Evolutionary conservation across 2,888 invertebrate species (phyloP).

Genomic region (Cylloceria caligata): DNA sequence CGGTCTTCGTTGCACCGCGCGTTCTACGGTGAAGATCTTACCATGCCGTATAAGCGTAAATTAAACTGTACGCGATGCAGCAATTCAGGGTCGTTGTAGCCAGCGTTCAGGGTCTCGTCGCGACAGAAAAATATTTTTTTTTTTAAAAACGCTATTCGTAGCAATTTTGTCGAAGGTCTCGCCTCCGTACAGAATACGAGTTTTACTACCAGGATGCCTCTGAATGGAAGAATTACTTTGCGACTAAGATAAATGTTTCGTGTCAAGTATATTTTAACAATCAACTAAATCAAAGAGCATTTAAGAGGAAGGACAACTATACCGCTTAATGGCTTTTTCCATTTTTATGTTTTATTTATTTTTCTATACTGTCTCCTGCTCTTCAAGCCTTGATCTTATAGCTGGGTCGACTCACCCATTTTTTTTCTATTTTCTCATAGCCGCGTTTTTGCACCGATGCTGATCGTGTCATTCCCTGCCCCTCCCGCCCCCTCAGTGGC

Average conservation of each 20-base stretch:
- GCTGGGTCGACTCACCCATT: too few relatives aligned
- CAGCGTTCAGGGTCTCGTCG: constrained; percentile 18
- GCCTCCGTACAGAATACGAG: background rate
- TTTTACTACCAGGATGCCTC: background rate
- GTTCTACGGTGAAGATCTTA: background rate
- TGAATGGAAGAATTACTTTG: background rate
- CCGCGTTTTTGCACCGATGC: too few relatives aligned
- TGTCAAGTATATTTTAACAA: background rate
- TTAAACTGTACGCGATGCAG: constrained; percentile 31
- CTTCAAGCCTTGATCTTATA: too few relatives aligned
- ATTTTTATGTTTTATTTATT: background rate
- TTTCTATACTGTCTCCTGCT: too few relatives aligned
- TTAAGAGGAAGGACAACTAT: background rate
- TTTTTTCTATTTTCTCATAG: too few relatives aligned
- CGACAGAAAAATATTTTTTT: constrained; percentile 2
- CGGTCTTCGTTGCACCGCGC: background rate
- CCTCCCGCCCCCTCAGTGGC: too few relatives aligned
- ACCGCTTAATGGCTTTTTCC: background rate
- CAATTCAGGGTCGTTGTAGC: constrained; percentile 5
- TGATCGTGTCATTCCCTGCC: too few relatives aligned
- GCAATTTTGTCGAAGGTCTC: constrained; percentile 25
- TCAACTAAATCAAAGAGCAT: constrained; percentile 1
- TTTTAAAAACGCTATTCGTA: constrained; percentile 14
- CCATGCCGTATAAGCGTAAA: constrained; percentile 2
- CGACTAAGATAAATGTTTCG: background rate